Percentiles rank a stretch among this genome's conserved stretches.
Conservation (phyloP, 2,888 invertebrate genomes). For the Chaetogeoica ovagalla region DNA sequence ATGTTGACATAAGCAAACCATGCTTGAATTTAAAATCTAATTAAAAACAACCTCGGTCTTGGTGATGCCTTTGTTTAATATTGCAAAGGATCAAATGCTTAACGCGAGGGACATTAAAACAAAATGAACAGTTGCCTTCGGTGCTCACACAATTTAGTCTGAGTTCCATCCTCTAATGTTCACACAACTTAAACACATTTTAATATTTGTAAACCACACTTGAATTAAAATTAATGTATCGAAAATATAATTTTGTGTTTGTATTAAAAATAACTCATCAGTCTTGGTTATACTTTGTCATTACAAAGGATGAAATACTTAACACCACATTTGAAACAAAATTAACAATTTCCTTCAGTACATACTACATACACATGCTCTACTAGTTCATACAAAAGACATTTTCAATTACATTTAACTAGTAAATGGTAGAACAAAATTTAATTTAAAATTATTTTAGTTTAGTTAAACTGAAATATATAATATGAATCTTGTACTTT, state of each 20-base stretch:
- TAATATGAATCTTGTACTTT: background rate
- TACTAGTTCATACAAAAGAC: too few species aligned
- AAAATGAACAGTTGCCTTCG: background rate
- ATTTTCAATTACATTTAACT: too few species aligned
- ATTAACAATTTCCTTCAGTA: slow-evolving; percentile 35
- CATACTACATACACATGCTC: background rate
- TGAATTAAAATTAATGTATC: too few species aligned
- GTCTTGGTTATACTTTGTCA: slow-evolving; percentile 40
- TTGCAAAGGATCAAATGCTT: slow-evolving; percentile 4
- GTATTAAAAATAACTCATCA: background rate
- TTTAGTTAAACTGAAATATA: too few species aligned
- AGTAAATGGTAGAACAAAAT: too few species aligned
- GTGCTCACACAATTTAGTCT: slow-evolving; percentile 16
- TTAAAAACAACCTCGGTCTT: slow-evolving; percentile 1
- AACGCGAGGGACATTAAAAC: background rate
- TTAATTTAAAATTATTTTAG: too few species aligned
- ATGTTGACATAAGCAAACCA: too few species aligned
- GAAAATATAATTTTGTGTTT: background rate
- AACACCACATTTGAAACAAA: slow-evolving; percentile 1
- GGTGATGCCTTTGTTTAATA: slow-evolving; percentile 5
- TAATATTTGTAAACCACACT: background rate
- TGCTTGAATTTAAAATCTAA: background rate
- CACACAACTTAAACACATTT: background rate
- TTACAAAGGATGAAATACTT: slow-evolving; percentile 44
- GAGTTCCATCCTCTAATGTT: slow-evolving; percentile 46